Evolutionary conservation across 2,113 vertebrate species (phyloP).

Genomic region (Peucedramus taeniatus): DNA sequence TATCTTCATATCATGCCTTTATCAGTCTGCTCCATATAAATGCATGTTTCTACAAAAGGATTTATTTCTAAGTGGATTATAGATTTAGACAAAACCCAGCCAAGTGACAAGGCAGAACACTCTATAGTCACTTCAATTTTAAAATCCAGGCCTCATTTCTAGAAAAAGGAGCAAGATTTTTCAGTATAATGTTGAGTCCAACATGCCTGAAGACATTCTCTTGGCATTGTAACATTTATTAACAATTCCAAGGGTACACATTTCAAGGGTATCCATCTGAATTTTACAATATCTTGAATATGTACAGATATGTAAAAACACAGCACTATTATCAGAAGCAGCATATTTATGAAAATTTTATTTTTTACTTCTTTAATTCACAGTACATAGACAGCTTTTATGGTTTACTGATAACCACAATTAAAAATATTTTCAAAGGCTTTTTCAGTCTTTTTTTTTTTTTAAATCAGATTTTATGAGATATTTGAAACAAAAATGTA

Average conservation of each 20-base stretch:
- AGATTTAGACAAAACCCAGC: neutral
- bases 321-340: neutral
- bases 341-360: neutral
- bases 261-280: neutral
- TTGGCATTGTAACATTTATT: neutral
- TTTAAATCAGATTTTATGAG: neutral
- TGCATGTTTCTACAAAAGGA: neutral
- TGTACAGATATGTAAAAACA: neutral
- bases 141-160: neutral
- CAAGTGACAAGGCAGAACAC: neutral
- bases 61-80: neutral
- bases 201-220: neutral
- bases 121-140: neutral
- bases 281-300: neutral
- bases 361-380: neutral
- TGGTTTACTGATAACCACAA: neutral
- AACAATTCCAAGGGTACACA: neutral
- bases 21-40: neutral
- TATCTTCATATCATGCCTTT: neutral
- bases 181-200: neutral
- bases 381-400: neutral
- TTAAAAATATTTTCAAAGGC: neutral
- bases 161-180: neutral
- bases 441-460: fast-evolving
- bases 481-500: neutral